A percentile compares a stretch with the other conserved stretches of the same genome.
Conservation (phyloP, 2,113 vertebrate species). For the Capreolus pygargus region DNA sequence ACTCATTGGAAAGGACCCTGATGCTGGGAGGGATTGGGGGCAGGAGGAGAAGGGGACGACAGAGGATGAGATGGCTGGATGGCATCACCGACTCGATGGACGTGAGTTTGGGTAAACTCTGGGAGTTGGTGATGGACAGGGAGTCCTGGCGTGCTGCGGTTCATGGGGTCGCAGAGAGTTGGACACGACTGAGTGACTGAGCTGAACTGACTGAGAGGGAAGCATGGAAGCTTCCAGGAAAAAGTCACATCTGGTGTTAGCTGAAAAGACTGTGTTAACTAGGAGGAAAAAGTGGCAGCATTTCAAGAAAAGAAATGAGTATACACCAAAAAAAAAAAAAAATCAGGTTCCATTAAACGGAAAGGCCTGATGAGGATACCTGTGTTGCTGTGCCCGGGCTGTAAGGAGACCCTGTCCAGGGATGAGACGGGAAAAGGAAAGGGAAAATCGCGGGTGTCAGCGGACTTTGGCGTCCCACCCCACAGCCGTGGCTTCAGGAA, state of each 20-base stretch:
- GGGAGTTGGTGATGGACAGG: too few relatives aligned
- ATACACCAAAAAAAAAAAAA: not conserved
- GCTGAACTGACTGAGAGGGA: too few relatives aligned
- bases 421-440: not conserved
- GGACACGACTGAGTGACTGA: too few relatives aligned
- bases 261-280: not conserved
- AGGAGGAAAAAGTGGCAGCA: not conserved
- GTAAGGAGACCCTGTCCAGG: rapidly evolving
- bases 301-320: not conserved
- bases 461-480: not conserved
- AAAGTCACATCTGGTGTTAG: not conserved
- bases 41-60: too few relatives aligned
- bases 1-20: too few relatives aligned
- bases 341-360: not conserved
- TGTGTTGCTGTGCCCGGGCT: not conserved
- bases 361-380: not conserved
- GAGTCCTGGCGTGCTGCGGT: too few relatives aligned
- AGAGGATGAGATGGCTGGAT: too few relatives aligned
- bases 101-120: too few relatives aligned
- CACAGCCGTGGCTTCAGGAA: not conserved
- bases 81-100: too few relatives aligned
- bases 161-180: too few relatives aligned
- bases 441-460: not conserved
- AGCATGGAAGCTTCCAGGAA: not conserved
- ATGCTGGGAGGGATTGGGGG: too few relatives aligned